A percentile compares a stretch with the other conserved stretches of the same genome.
Evolutionary conservation across 2,113 vertebrate species (phyloP).

Genomic region (Lampris megalopsis): DNA sequence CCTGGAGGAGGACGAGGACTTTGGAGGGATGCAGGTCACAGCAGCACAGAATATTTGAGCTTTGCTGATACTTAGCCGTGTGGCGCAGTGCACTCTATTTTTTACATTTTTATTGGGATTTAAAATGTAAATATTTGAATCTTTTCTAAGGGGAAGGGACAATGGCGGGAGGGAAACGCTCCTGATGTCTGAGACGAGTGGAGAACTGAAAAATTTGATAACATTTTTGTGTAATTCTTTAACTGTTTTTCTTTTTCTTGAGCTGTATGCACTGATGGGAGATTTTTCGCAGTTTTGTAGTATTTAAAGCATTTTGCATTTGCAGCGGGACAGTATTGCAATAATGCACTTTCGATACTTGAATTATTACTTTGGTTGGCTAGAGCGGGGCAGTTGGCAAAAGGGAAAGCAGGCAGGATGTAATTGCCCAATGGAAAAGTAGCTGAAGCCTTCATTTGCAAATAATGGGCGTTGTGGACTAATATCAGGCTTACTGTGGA

Average conservation of each 20-base stretch:
- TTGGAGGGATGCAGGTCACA: slow-evolving; percentile 92
- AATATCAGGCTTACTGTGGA: slow-evolving; percentile 64
- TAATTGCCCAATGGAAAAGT: slow-evolving; percentile 69
- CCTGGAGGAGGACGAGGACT: slow-evolving; percentile 95
- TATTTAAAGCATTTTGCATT: slow-evolving; percentile 98
- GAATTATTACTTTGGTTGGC: slow-evolving; percentile 89
- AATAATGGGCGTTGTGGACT: slow-evolving; percentile 57
- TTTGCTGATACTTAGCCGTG: slow-evolving; percentile 62
- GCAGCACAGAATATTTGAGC: slow-evolving; percentile 92
- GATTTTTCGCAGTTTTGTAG: slow-evolving; percentile 94
- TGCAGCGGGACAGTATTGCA: slow-evolving; percentile 99
- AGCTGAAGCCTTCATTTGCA: slow-evolving; percentile 65
- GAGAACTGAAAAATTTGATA: slow-evolving; percentile 64
- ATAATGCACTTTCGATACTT: slow-evolving; percentile 99
- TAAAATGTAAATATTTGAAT: slow-evolving; percentile 85
- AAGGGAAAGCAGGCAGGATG: slow-evolving; percentile 77
- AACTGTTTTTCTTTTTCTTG: slow-evolving; percentile 68
- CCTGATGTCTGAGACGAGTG: slow-evolving; percentile 74
- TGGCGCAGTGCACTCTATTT: slow-evolving; percentile 67
- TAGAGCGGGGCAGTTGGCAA: slow-evolving; percentile 74
- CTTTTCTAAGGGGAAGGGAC: slow-evolving; percentile 70
- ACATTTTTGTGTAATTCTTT: slow-evolving; percentile 72
- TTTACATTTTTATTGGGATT: slow-evolving; percentile 84
- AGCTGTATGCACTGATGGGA: slow-evolving; percentile 82
- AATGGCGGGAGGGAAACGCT: slow-evolving; percentile 33